phyloP scores from a whole-genome alignment of 1,140 invertebrate genomes.

The Cheumatopsyche charites region DNA sequence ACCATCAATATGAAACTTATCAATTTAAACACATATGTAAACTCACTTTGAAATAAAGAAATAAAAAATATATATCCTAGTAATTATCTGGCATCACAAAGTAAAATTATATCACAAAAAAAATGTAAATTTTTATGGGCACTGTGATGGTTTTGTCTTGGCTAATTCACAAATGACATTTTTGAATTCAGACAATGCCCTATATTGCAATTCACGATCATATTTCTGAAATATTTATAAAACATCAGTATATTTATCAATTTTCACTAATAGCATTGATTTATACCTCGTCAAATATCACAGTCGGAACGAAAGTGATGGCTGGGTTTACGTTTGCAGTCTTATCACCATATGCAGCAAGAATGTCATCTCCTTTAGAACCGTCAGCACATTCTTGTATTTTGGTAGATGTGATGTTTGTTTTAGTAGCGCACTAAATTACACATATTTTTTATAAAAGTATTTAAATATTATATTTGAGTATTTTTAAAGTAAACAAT shows the following conservation, averaged over 20 bases:
- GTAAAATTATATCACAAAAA: neutral
- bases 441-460: too few species aligned
- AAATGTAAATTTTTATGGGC: neutral
- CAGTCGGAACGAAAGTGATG: constrained; percentile 67
- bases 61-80: neutral
- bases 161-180: constrained; percentile 42
- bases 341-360: constrained; percentile 64
- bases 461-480: too few species aligned
- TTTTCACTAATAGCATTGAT: too few species aligned
- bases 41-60: neutral
- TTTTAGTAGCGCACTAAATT: constrained; percentile 36
- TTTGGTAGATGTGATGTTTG: constrained; percentile 46
- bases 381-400: constrained; percentile 57
- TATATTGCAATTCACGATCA: constrained; percentile 39
- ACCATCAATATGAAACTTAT: neutral
- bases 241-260: neutral
- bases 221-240: constrained; percentile 41
- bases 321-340: constrained; percentile 60
- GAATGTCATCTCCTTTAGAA: constrained; percentile 58
- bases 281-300: constrained; percentile 63
- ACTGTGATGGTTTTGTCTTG: constrained; percentile 33
- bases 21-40: neutral
- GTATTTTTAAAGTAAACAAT: neutral
- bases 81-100: neutral
- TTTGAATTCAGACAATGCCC: constrained; percentile 41